phyloP scores from a whole-genome alignment of 2,113 vertebrate species.

The Gallinago paraguaiae region DNA sequence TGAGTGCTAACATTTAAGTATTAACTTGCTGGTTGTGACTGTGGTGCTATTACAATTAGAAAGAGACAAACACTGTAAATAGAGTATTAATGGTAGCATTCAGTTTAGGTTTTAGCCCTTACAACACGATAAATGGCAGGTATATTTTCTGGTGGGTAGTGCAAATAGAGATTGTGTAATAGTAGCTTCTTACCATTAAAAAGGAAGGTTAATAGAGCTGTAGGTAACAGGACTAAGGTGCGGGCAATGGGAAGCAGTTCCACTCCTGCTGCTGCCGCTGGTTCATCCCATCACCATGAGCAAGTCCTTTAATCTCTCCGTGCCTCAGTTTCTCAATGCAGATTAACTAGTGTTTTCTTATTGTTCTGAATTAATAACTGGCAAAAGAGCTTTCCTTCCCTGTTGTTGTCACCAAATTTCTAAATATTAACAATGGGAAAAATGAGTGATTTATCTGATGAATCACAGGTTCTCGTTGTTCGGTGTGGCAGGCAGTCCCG shows the following conservation, averaged over 20 bases:
- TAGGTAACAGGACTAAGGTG: not conserved
- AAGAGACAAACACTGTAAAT: not conserved
- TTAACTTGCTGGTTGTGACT: not conserved
- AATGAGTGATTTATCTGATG: not conserved
- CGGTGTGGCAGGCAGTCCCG: not conserved
- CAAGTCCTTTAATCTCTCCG: not conserved
- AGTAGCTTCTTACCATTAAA: not conserved
- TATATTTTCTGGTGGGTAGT: not conserved
- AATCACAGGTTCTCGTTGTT: not conserved
- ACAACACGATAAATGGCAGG: rapidly evolving
- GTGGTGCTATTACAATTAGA: not conserved
- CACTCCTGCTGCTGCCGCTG: not conserved
- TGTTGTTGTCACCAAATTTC: not conserved
- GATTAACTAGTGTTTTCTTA: not conserved
- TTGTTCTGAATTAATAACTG: not conserved
- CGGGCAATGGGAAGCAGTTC: not conserved
- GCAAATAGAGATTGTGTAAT: not conserved
- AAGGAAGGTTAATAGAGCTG: not conserved
- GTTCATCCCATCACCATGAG: not conserved
- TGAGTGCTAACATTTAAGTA: not conserved
- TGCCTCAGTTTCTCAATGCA: not conserved
- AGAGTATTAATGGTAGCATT: not conserved
- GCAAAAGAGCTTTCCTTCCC: not conserved
- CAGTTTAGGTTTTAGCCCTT: not conserved
- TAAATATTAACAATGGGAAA: not conserved